Evolutionary conservation across 2,113 vertebrate genomes (phyloP).

Genomic region (Dasyurus viverrinus): DNA sequence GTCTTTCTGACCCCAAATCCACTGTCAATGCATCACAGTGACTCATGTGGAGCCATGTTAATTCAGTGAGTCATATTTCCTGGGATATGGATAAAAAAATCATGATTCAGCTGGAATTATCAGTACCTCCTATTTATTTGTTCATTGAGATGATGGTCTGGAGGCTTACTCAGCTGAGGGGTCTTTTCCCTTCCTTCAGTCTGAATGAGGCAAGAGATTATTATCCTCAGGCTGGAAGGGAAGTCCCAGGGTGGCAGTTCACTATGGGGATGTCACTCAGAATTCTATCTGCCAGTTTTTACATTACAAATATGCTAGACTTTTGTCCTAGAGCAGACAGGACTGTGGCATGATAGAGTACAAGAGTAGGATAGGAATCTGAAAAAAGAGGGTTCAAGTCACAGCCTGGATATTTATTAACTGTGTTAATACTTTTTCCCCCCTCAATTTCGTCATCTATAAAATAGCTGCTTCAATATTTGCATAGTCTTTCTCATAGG

Average conservation of each 20-base stretch:
- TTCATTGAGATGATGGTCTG: neutral
- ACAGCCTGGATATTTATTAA: neutral
- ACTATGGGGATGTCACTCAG: neutral
- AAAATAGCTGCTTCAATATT: neutral
- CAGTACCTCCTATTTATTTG: neutral
- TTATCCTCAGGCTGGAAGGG: neutral
- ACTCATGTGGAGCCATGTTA: neutral
- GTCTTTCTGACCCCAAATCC: neutral
- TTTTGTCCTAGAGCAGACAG: neutral
- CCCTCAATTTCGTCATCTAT: neutral
- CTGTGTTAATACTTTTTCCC: neutral
- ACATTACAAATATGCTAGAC: neutral
- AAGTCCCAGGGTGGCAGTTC: neutral
- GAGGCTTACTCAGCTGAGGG: neutral
- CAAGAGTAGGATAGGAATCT: neutral
- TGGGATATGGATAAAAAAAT: neutral
- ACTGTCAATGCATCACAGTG: neutral
- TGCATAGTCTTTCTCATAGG: neutral
- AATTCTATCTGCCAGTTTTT: neutral
- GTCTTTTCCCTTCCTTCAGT: neutral
- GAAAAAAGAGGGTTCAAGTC: neutral
- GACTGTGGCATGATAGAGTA: neutral
- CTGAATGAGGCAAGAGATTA: neutral
- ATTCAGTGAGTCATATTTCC: neutral
- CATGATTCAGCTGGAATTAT: neutral